phyloP scores from a whole-genome alignment of 30 jellyfish, hydroid and myxozoan species.

The Hydractinia symbiolongicarpus region DNA sequence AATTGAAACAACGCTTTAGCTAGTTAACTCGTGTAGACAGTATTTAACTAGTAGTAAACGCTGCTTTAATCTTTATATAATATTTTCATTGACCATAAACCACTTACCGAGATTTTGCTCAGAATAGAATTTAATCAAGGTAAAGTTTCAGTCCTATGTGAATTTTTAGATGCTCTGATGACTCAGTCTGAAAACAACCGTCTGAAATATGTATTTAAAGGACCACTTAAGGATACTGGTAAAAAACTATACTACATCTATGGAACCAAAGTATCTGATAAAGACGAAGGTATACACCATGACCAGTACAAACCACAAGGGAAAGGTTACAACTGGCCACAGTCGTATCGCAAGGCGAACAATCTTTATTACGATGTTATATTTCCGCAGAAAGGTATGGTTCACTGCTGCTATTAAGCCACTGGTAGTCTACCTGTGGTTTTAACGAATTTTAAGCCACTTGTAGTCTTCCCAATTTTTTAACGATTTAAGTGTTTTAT shows the following conservation, averaged over 20 bases:
- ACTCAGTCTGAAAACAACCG: conserved; percentile 50
- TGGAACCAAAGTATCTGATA: conserved; percentile 70
- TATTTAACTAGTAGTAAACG: no score
- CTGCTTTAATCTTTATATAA: no score
- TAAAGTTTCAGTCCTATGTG: no score
- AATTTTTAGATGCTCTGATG: conserved; percentile 50
- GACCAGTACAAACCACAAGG: conserved; percentile 67
- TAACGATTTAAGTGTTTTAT: no score
- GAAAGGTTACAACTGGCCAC: conserved; percentile 84
- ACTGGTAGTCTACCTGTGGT: no score
- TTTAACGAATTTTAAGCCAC: no score
- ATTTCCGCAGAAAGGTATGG: conserved; percentile 45
- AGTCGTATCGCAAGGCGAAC: conserved; percentile 88
- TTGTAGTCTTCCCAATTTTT: no score
- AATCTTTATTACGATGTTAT: conserved; percentile 69
- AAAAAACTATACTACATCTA: conserved; percentile 69
- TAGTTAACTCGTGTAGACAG: no score
- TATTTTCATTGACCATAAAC: no score
- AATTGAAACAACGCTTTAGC: no score
- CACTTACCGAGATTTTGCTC: no score
- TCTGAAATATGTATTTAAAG: conserved; percentile 75
- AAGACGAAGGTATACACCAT: conserved; percentile 63
- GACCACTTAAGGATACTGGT: conserved; percentile 77
- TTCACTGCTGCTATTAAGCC: not conserved
- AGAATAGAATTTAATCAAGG: no score